These are phyloP conservation scores for Drosophila nannoptera DNA, from an alignment of 1,140 invertebrate species.

Conservation along the genomic window DNA sequence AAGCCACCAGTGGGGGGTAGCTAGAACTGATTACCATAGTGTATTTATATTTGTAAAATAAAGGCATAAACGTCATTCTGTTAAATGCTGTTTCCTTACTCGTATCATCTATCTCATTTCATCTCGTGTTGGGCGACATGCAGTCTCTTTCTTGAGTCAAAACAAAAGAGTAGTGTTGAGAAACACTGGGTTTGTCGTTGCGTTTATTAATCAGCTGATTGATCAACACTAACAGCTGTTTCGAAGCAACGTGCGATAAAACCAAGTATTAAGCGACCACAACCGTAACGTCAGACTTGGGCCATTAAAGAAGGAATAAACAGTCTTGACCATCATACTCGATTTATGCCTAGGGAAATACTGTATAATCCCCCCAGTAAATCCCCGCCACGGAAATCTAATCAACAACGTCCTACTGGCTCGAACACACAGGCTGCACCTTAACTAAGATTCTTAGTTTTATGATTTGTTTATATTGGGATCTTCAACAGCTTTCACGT, in stretches of 20 bases:
- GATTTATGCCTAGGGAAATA: no score
- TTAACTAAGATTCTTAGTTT: no score
- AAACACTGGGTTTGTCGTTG: neutral
- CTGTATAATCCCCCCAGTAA: neutral
- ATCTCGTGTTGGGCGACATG: neutral
- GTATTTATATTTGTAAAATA: neutral
- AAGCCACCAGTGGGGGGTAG: neutral
- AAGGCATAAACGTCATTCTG: neutral
- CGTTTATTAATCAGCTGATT: neutral
- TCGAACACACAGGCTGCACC: conserved; percentile 1
- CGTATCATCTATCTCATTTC: neutral
- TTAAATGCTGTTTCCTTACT: neutral
- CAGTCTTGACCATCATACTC: no score
- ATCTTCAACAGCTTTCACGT: conserved; percentile 1
- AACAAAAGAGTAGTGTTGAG: conserved; percentile 1
- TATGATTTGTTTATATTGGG: conserved; percentile 11
- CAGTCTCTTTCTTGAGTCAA: neutral
- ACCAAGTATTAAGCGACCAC: neutral
- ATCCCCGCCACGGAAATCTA: conserved; percentile 15
- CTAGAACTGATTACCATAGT: neutral
- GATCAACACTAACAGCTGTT: neutral
- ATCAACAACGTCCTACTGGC: conserved; percentile 3
- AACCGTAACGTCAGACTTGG: no score
- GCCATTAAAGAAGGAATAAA: no score
- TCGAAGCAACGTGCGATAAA: neutral